Evolutionary conservation across 1,140 invertebrate species (phyloP).

Genomic region (Cotesia chilonis): DNA sequence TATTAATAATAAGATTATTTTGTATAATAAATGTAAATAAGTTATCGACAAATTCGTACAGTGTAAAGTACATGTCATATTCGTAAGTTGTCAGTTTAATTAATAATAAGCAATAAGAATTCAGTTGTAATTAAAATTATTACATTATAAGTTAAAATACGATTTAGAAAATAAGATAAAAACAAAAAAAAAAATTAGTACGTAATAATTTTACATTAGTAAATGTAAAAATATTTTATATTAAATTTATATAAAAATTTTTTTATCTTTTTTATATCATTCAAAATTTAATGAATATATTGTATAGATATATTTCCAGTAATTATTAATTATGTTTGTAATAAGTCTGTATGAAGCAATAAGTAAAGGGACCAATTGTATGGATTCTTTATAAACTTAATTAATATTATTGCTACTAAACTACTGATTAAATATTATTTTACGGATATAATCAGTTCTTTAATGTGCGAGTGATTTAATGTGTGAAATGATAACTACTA

Average conservation of each 20-base stretch:
- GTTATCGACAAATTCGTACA: slow-evolving; percentile 16
- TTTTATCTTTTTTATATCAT: not conserved
- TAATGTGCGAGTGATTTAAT: too few relatives aligned
- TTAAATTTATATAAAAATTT: not conserved
- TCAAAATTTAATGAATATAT: slow-evolving; percentile 1
- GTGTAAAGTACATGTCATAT: slow-evolving; percentile 2
- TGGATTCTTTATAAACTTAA: slow-evolving; percentile 22
- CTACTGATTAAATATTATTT: too few relatives aligned
- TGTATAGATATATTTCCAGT: not conserved
- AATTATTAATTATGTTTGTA: slow-evolving; percentile 10
- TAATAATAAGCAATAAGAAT: slow-evolving; percentile 15
- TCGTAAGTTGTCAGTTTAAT: slow-evolving; percentile 22
- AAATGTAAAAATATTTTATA: not conserved
- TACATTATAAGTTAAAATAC: too few relatives aligned
- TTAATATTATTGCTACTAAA: not conserved
- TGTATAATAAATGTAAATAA: slow-evolving; percentile 40
- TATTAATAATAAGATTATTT: slow-evolving; percentile 35
- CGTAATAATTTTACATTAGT: too few relatives aligned
- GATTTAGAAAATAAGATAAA: slow-evolving; percentile 12
- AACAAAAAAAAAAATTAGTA: not conserved
- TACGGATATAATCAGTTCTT: too few relatives aligned
- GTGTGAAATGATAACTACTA: too few relatives aligned
- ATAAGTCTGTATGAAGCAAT: slow-evolving; percentile 9
- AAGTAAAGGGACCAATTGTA: slow-evolving; percentile 25
- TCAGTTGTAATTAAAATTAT: not conserved